Conservation (phyloP, 2,888 invertebrate genomes). For the Drosophila subquinaria region DNA sequence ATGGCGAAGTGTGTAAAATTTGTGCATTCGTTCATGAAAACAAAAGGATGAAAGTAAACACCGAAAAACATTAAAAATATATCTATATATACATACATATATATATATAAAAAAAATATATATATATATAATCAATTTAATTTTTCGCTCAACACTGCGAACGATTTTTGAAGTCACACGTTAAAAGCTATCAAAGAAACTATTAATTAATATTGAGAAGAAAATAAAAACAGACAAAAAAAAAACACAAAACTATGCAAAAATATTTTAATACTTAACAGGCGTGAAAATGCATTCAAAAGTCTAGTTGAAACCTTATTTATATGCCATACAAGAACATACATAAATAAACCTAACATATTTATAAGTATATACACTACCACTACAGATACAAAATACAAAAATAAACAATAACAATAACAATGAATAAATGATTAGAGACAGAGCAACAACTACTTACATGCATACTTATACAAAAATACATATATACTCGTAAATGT, state of each 20-base stretch:
- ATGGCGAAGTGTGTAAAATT: constrained; percentile 81
- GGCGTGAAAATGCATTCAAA: constrained; percentile 51
- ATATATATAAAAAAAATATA: constrained; percentile 47
- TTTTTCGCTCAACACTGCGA: constrained; percentile 61
- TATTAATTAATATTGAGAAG: constrained; percentile 62
- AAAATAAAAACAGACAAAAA: constrained; percentile 54
- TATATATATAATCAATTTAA: constrained; percentile 77
- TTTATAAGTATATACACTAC: constrained; percentile 68
- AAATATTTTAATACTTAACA: constrained; percentile 74
- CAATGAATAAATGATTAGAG: constrained; percentile 39
- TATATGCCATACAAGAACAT: constrained; percentile 62
- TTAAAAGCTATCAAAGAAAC: constrained; percentile 72
- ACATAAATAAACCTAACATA: constrained; percentile 75
- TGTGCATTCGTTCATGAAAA: constrained; percentile 82
- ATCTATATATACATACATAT: constrained; percentile 68
- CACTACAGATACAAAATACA: constrained; percentile 13
- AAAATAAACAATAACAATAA: constrained; percentile 47
- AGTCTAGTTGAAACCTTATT: constrained; percentile 64
- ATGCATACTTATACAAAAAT: constrained; percentile 14
- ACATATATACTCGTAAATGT: constrained; percentile 31
- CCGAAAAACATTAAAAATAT: constrained; percentile 80
- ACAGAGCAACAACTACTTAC: constrained; percentile 52
- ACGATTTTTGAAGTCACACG: constrained; percentile 72
- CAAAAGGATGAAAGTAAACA: constrained; percentile 84
- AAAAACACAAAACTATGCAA: constrained; percentile 71